These are phyloP conservation scores for Ciconia stormi DNA, from an alignment of 2,113 vertebrate genomes.

Conservation along the genomic window DNA sequence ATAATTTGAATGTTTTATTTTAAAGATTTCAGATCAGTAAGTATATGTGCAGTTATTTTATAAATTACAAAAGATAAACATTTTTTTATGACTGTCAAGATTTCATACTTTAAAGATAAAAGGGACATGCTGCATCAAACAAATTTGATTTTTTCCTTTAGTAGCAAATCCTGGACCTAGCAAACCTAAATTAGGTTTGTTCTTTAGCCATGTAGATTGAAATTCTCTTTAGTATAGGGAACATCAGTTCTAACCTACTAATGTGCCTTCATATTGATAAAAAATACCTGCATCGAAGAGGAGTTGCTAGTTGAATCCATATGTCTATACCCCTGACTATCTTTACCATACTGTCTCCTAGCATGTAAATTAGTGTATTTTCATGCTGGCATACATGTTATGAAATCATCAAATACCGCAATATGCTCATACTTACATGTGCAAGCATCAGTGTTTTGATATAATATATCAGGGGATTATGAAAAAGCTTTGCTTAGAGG, in stretches of 20 bases:
- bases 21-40: slow-evolving; percentile 69
- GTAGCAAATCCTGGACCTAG: slow-evolving; percentile 1
- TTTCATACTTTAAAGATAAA: slow-evolving; percentile 33
- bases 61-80: slow-evolving; percentile 34
- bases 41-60: slow-evolving; percentile 43
- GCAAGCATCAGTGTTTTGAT: background rate
- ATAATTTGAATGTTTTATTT: slow-evolving; percentile 66
- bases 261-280: background rate
- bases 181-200: background rate
- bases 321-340: background rate
- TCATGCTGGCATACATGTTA: background rate
- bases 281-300: background rate
- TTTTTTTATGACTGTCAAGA: background rate
- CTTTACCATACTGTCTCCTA: background rate
- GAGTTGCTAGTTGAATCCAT: background rate
- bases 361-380: slow-evolving; percentile 32
- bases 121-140: background rate
- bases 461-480: background rate
- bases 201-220: background rate
- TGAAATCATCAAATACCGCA: slow-evolving; percentile 13
- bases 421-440: background rate
- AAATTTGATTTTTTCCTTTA: background rate
- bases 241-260: background rate
- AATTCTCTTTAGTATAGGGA: background rate
- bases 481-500: background rate